A percentile compares a stretch with the other conserved stretches of the same genome.
Conservation (phyloP, 2,888 invertebrate genomes). For the Drosophila nr. perissopoda region DNA sequence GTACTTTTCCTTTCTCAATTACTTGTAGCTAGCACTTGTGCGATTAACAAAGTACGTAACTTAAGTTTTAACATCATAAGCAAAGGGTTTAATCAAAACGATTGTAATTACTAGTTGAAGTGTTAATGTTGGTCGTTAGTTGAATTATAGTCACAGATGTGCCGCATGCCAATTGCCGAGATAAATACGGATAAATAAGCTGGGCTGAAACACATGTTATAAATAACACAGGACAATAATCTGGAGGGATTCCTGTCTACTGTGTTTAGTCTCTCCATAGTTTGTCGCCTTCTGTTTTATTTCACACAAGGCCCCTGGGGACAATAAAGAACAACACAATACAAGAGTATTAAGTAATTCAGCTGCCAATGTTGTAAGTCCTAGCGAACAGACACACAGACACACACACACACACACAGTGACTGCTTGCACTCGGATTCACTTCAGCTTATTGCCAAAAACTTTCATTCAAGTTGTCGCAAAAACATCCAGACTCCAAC, state of each 20-base stretch:
- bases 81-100: background rate
- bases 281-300: constrained; percentile 18
- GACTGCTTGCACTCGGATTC: constrained; percentile 5
- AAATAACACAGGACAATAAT: background rate
- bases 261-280: background rate
- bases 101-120: background rate
- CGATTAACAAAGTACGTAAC: background rate
- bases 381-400: constrained; percentile 1
- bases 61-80: background rate
- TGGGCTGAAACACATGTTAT: constrained; percentile 10
- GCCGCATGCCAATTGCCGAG: background rate
- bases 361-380: constrained; percentile 26
- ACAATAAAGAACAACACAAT: background rate
- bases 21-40: background rate
- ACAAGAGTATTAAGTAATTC: constrained; percentile 33
- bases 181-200: constrained; percentile 4
- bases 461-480: constrained; percentile 8
- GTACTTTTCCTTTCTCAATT: no score
- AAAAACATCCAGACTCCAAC: background rate
- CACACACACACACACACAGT: background rate
- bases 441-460: constrained; percentile 25
- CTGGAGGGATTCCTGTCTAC: background rate
- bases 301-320: constrained; percentile 16
- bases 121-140: background rate
- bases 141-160: constrained; percentile 3